Evolutionary conservation across 1,140 invertebrate species (phyloP).

Genomic region (Antheraea pernyi): DNA sequence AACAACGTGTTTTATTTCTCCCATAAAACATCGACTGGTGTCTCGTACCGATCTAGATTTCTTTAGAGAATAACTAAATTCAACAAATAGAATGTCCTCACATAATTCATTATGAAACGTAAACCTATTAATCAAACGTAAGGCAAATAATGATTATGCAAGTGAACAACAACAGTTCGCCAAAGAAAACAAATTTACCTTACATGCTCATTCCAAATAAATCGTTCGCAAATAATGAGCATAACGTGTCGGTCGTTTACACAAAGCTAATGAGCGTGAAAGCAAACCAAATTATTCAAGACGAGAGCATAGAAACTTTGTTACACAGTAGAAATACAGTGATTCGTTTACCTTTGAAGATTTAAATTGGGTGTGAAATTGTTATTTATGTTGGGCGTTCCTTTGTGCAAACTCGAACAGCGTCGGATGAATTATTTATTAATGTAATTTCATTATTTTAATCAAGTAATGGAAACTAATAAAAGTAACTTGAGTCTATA

Average conservation of each 20-base stretch:
- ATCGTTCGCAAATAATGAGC: not conserved
- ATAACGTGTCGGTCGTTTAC: not conserved
- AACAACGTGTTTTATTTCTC: no score
- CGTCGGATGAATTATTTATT: no score
- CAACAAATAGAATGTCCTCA: not conserved
- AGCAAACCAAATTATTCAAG: conserved; percentile 4
- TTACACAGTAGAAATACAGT: not conserved
- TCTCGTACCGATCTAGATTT: not conserved
- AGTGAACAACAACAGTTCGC: no score
- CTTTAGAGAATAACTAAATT: not conserved
- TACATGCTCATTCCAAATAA: not conserved
- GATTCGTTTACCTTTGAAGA: not conserved
- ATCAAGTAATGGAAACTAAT: no score
- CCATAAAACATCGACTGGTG: no score
- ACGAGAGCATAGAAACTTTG: conserved; percentile 2
- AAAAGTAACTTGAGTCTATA: no score
- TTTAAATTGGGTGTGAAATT: conserved; percentile 3
- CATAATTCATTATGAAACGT: no score
- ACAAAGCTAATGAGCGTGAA: not conserved
- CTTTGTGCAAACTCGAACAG: no score
- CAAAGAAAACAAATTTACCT: not conserved
- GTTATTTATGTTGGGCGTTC: not conserved
- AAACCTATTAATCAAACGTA: no score
- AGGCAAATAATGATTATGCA: no score
- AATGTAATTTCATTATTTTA: no score